A percentile compares a stretch with the other conserved stretches of the same genome.
phyloP scores from a whole-genome alignment of 1,140 invertebrate genomes.

The Eumeta japonica region DNA sequence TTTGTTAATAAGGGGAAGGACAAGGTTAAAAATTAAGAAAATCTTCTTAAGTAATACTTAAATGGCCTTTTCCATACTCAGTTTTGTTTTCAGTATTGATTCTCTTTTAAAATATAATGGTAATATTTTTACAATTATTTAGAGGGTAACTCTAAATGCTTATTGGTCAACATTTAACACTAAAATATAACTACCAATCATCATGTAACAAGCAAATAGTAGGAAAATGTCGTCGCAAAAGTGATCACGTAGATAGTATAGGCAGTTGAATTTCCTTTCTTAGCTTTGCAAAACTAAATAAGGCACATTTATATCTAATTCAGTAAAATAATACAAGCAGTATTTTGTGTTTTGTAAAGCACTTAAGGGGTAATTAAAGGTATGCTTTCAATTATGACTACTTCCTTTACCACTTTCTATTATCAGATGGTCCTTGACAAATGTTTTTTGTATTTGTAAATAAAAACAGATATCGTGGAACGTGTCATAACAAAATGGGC shows the following conservation, averaged over 20 bases:
- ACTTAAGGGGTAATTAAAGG: too few species aligned
- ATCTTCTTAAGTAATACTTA: too few species aligned
- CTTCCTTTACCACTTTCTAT: constrained; percentile 40
- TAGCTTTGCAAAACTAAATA: constrained; percentile 25
- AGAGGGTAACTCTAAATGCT: too few species aligned
- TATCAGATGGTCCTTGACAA: constrained; percentile 19
- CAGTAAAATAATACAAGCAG: constrained; percentile 17
- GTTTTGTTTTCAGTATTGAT: too few species aligned
- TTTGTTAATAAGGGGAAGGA: too few species aligned
- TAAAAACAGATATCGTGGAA: constrained; percentile 55
- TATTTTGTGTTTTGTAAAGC: too few species aligned
- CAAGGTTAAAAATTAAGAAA: too few species aligned
- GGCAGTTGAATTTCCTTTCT: constrained; percentile 20
- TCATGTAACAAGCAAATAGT: constrained; percentile 31
- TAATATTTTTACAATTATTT: too few species aligned
- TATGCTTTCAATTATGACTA: constrained; percentile 14
- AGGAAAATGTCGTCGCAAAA: constrained; percentile 46
- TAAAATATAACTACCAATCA: constrained; percentile 27
- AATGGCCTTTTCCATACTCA: too few species aligned
- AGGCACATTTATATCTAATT: constrained; percentile 13
- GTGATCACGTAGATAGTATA: too few species aligned
- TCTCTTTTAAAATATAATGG: too few species aligned
- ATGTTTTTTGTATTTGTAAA: constrained; percentile 49
- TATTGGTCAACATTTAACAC: constrained; percentile 7
- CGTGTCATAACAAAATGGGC: too few species aligned